Base-by-base conservation (phyloP, 2,888 invertebrate genomes). In the Horisme vitalbata region DNA sequence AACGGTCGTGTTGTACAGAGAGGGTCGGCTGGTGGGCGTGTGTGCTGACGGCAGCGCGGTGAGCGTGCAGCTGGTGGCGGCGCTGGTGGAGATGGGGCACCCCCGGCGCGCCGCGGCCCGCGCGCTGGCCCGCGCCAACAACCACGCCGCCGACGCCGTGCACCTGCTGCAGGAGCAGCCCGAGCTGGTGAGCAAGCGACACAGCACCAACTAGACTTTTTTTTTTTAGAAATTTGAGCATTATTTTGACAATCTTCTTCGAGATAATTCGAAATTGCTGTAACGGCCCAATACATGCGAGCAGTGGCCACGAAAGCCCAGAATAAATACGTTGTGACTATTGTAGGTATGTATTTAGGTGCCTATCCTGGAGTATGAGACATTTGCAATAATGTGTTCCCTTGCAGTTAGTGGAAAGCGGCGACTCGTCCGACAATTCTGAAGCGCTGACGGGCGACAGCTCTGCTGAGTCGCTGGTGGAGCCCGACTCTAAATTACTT, bases 11-110 rank as follows among this genome's bases (percentile, higher is more conserved):
- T n/a, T n/a, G n/a, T n/a, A n/a, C n/a, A n/a, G n/a, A n/a, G n/a
- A n/a, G n/a, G n/a, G n/a, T n/a, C 86, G 88, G 6, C 75, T 79
- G 15, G 76, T 93, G 6, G 93, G 93, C n/a, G 72, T 85, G 47
- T 94, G 94, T 60, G 77, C 67, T 7, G 92, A 93, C 71, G 93
- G 93, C 0, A 75, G 88, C 2, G 85, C 89, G 47, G 91, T 93
- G 13, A 87, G 84, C 58, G 75, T 80, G 9, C 75, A 77, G 36
- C 83, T 91, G 52, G 79, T 92, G 33, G 79, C 81, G 6, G 91
- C 91, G 24, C 75, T 95, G 8, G 81, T 88, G 18, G 91, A 89
- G 26, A 95, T 96, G 95, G 96, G 96, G 0, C 96, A 91, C 77
- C 64, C 90, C 3, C 86, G 91, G 11, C 83, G 90, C 4, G 73